Base-by-base conservation (phyloP, 2,797 vertebrate genomes). In the Apogon talboti region DNA sequence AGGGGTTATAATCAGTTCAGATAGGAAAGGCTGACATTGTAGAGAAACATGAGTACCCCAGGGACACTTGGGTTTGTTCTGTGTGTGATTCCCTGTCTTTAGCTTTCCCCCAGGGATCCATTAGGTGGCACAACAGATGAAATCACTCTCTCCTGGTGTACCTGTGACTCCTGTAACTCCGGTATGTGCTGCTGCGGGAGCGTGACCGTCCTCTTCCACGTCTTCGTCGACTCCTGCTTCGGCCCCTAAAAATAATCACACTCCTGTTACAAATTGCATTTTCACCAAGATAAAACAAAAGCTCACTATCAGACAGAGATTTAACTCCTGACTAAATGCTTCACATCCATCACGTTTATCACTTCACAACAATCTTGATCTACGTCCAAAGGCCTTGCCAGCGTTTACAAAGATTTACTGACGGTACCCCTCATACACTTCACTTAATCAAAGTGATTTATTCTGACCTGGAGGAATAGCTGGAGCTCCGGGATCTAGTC, bases 171-270 rank as follows among this genome's bases (percentile, higher is more conserved):
- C 93, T 92, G 84, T 95, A 97, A 46, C 95, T 97, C 52, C 92
- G 87, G 44, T 95, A 96, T n/a, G 95, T 97, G 30, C 96, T 96
- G 49, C 96, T 98, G 10, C 93, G 92, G 35, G 95, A 96, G 44
- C 91, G 91, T 0, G 95, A 95, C 9, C 92, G 91, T 56, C 94
- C 92, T 56, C 95, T 87, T 63, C 94, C 92, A 12, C 92, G 94
- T 90, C 95, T 93, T 14, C 94, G 94, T 74, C 93, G 89, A 89
- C 97, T 98, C 84, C 96, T 93, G 3, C 96, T 96, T 28, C 94
- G 96, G 85, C 96, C 97, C 84, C 97, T 95, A 14, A 91, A 93
- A 75, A 44, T 83, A 48, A 57, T 33, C 7, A 44, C 11, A 0
- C 0, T 0, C 11, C 11, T 0, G 9, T 42, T 62, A 38, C 12